Conservation (phyloP, 2,113 vertebrate species). For the Prionailurus viverrinus region DNA sequence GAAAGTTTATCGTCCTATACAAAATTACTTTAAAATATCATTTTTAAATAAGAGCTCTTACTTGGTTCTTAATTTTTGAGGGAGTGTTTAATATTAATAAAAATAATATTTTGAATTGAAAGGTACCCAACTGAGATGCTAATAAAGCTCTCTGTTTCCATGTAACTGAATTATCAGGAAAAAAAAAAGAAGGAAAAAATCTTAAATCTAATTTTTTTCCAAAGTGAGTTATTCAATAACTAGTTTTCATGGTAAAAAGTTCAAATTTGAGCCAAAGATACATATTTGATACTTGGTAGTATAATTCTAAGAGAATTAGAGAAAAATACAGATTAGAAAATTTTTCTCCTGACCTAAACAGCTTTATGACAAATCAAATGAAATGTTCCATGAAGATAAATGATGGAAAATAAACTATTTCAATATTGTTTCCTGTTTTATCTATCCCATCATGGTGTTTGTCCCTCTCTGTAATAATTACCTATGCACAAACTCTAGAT, state of each 20-base stretch:
- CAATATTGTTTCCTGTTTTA: conserved; percentile 61
- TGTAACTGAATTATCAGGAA: not conserved
- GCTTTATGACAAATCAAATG: conserved; percentile 69
- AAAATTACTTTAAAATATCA: not conserved
- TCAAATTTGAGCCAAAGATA: conserved; percentile 55
- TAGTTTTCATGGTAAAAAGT: conserved; percentile 62
- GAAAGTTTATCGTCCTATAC: not conserved
- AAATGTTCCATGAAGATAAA: conserved; percentile 35
- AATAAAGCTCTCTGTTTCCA: not conserved
- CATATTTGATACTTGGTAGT: not conserved
- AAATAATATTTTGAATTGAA: conserved; percentile 23
- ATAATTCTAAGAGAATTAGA: conserved; percentile 55
- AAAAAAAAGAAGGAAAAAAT: not conserved
- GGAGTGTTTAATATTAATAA: not conserved
- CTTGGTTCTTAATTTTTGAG: not conserved
- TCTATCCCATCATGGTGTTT: conserved; percentile 9
- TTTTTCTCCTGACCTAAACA: conserved; percentile 67
- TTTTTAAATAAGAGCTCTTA: conserved; percentile 1
- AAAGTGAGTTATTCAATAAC: conserved; percentile 67
- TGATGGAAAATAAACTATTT: conserved; percentile 73
- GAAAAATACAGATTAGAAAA: conserved; percentile 39
- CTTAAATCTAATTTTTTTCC: conserved; percentile 52
- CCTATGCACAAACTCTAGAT: conserved; percentile 92
- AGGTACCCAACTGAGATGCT: not conserved
- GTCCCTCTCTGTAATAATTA: conserved; percentile 83